Base-by-base conservation (phyloP, 2,888 invertebrate genomes). In the Stegophylla sp. region DNA sequence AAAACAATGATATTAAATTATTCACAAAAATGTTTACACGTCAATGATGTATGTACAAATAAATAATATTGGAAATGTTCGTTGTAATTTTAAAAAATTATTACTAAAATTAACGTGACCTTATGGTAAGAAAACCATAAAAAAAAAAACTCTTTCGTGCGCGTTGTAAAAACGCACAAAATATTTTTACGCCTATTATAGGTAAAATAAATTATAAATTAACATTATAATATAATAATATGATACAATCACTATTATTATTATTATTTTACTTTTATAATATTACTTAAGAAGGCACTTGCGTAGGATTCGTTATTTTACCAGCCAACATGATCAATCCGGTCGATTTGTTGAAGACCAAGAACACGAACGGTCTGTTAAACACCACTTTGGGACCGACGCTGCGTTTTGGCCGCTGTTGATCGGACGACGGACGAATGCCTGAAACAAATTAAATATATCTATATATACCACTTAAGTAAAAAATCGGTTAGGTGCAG, bases 311-410 rank as follows among this genome's bases (percentile, higher is more conserved):
- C 43, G 84, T 84, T 17, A 86, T 85, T 64, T 85, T 84, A 20
- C 86, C 86, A n/a, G 85, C 84, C 15, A 85, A 82, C 9, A 86
- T 82, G 45, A 85, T 84, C 20, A 85, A 79, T 28, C 84, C 84
- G 1, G 85, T 85, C 53, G 83, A 83, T 59, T 84, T 82, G 75
- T 85, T 85, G 23, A 85, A 83, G 3, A 86, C 77, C 67, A 85
- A 85, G 83, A 85, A 86, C 26, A 85, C 82, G 79, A 86, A 86
- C 28, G 85, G 85, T 15, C 83, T 84, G 81, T 86, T 84, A 61
- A 86, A 85, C 3, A 83, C 82, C 56, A 85, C 71, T 53, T 82
- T 83, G 26, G 83, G 73, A 23, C 82, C 71, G 4, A 84, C 59
- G 26, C 84, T 83, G 63, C 84, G 82, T 66, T 84, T 85, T 28